A percentile compares a stretch with the other conserved stretches of the same genome.
Conservation (phyloP, 1,140 invertebrate genomes). For the Drosophila takahashii region DNA sequence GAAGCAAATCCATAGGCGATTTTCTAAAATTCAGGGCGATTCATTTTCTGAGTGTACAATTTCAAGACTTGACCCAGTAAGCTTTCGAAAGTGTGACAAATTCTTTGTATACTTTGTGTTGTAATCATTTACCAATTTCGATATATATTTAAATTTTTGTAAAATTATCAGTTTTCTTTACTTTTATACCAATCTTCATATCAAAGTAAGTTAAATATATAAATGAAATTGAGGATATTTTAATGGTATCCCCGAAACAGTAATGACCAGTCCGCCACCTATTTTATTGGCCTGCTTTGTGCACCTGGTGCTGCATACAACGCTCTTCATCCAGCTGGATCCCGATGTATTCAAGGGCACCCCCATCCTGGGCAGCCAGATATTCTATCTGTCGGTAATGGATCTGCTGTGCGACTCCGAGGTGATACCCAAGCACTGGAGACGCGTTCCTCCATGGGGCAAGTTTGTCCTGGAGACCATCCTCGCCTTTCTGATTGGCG, state of each 20-base stretch:
- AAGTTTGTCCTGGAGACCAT: slow-evolving; percentile 15
- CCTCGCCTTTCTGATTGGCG: background rate
- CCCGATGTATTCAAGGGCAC: background rate
- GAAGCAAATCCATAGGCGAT: no score
- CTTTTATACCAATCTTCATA: background rate
- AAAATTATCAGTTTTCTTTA: background rate
- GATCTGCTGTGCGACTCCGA: slow-evolving; percentile 5
- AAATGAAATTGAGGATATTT: background rate
- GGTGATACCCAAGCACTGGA: slow-evolving; percentile 2
- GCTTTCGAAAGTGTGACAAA: background rate
- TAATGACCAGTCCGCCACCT: background rate
- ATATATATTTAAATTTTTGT: background rate
- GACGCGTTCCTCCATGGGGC: slow-evolving; percentile 3
- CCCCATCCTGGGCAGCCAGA: slow-evolving; percentile 17
- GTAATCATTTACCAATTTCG: background rate
- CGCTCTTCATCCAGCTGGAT: slow-evolving; percentile 17
- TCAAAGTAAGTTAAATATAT: background rate
- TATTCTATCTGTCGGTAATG: slow-evolving; percentile 32
- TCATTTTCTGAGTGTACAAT: no score
- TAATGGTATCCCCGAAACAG: no score
- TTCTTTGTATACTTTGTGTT: background rate
- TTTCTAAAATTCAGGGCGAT: no score
- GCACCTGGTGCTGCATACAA: slow-evolving; percentile 12
- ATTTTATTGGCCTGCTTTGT: slow-evolving; percentile 9
- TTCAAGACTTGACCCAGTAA: no score